Evolutionary conservation across 2,113 vertebrate species (phyloP).

Genomic region (Calonectris borealis): DNA sequence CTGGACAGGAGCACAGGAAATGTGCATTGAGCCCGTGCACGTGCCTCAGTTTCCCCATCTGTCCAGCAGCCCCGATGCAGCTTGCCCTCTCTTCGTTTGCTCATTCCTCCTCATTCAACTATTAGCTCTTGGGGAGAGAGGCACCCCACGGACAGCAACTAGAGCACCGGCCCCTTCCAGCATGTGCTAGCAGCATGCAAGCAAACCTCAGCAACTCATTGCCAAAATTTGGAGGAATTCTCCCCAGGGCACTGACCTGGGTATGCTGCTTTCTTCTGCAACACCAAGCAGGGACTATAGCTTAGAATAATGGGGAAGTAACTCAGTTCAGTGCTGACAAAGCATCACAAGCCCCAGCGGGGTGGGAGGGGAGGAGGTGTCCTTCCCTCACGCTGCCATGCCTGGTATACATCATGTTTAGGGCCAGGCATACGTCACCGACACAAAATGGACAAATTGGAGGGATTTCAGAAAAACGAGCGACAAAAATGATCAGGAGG

Average conservation of each 20-base stretch:
- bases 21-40: fast-evolving
- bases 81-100: background rate
- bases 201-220: background rate
- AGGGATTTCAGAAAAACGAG: slow-evolving; percentile 57
- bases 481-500: slow-evolving; percentile 44
- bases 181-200: background rate
- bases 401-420: slow-evolving; percentile 68
- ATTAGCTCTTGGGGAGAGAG: background rate
- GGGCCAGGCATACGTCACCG: slow-evolving; percentile 43
- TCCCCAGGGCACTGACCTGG: slow-evolving; percentile 60
- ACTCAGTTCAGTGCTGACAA: slow-evolving; percentile 67
- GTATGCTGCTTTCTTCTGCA: slow-evolving; percentile 67
- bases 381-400: slow-evolving; percentile 61
- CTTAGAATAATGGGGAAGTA: slow-evolving; percentile 70
- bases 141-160: background rate
- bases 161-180: background rate
- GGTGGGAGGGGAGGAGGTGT: slow-evolving; percentile 66
- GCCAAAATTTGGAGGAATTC: slow-evolving; percentile 54
- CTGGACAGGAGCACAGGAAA: background rate
- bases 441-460: slow-evolving; percentile 64
- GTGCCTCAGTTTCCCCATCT: background rate
- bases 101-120: background rate
- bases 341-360: slow-evolving; percentile 65
- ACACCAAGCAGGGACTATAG: slow-evolving; percentile 64
- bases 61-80: fast-evolving